These are phyloP conservation scores for Centropyge bicolor DNA, from an alignment of 2,797 vertebrate genomes.

Conservation along the genomic window DNA sequence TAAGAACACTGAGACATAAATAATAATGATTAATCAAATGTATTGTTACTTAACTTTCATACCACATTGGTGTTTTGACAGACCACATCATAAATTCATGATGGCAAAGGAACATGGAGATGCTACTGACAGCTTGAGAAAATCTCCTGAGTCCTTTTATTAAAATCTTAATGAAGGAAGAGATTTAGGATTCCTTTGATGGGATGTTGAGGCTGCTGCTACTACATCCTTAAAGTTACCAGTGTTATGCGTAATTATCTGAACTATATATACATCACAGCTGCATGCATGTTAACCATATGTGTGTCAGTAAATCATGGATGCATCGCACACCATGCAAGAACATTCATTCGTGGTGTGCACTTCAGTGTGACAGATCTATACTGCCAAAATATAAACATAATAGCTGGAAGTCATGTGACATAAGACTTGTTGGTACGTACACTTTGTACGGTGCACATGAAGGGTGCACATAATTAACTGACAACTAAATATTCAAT, in stretches of 20 bases:
- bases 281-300: neutral
- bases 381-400: neutral
- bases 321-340: neutral
- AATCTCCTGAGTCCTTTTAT: neutral
- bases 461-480: neutral
- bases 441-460: neutral
- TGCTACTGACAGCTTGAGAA: neutral
- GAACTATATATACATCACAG: neutral
- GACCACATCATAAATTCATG: neutral
- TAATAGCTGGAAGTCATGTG: neutral
- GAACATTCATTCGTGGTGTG: neutral
- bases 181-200: neutral
- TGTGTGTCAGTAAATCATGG: neutral
- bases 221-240: neutral
- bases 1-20: neutral
- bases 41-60: neutral
- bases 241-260: neutral
- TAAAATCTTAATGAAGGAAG: neutral
- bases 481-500: neutral
- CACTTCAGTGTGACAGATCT: neutral
- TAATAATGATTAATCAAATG: neutral
- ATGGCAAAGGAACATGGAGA: neutral
- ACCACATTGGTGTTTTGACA: neutral
- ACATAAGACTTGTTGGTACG: neutral
- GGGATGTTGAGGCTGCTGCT: neutral